Conservation (phyloP, 2,113 vertebrate species). For the Piprites chloris region DNA sequence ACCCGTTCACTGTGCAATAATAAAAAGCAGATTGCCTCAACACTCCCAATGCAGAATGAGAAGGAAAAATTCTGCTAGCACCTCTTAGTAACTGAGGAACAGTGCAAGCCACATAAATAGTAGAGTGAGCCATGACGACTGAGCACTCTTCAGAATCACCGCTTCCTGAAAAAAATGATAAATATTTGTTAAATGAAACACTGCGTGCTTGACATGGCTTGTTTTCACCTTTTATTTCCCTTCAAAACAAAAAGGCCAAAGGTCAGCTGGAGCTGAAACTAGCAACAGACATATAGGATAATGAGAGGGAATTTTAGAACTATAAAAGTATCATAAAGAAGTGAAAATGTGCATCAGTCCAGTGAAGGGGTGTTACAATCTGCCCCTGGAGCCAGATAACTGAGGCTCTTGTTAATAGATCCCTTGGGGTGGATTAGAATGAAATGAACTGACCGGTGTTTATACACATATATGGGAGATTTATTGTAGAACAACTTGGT, state of each 20-base stretch:
- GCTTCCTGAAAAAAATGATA: background rate
- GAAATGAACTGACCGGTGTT: background rate
- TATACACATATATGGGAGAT: background rate
- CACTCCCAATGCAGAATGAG: background rate
- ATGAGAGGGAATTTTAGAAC: background rate
- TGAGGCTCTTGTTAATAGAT: background rate
- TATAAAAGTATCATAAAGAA: background rate
- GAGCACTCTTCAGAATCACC: background rate
- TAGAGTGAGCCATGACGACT: slow-evolving; percentile 16
- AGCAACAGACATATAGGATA: background rate
- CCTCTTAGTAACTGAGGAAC: slow-evolving; percentile 63
- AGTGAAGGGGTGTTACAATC: background rate
- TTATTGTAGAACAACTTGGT: background rate
- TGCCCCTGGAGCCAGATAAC: background rate
- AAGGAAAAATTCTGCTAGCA: slow-evolving; percentile 55
- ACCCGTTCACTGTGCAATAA: slow-evolving; percentile 71
- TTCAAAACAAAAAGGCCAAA: background rate
- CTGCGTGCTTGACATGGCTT: background rate
- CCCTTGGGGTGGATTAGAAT: background rate
- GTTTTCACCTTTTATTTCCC: background rate
- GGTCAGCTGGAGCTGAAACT: background rate
- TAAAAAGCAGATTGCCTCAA: slow-evolving; percentile 32
- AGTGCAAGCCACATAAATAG: background rate
- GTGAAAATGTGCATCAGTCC: background rate
- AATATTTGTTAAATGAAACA: background rate